Percentiles rank a stretch among this genome's conserved stretches.
Conservation (phyloP, 2,113 vertebrate species). For the Saimiri boliviensis region DNA sequence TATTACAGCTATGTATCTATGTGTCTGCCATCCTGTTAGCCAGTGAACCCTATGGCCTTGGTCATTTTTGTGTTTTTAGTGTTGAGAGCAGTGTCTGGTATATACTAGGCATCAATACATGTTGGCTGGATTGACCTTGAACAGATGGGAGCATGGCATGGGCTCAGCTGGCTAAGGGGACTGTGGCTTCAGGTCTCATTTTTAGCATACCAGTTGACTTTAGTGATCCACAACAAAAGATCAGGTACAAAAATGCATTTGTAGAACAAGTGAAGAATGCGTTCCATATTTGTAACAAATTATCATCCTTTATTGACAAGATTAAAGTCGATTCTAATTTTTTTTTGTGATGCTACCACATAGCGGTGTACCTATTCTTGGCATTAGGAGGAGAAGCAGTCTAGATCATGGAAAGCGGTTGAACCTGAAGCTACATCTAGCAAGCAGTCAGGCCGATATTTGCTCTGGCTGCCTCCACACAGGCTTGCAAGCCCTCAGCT, state of each 20-base stretch:
- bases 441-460: not conserved
- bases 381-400: not conserved
- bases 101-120: conserved; percentile 14
- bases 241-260: not conserved
- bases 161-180: not conserved
- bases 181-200: not conserved
- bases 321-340: not conserved
- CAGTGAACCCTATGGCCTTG: not conserved
- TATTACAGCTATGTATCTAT: not conserved
- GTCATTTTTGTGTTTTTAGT: not conserved
- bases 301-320: not conserved
- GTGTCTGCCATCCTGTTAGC: conserved; percentile 19
- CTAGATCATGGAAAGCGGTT: not conserved
- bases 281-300: not conserved
- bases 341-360: not conserved
- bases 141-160: not conserved
- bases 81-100: not conserved
- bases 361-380: not conserved
- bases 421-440: not conserved
- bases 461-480: not conserved
- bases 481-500: not conserved
- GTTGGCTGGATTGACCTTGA: conserved; percentile 37
- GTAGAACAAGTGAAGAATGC: not conserved
- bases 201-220: conserved; percentile 13
- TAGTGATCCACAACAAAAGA: conserved; percentile 15